Conservation (phyloP, 2,888 invertebrate genomes). For the Rhamphomyia laevipes region DNA sequence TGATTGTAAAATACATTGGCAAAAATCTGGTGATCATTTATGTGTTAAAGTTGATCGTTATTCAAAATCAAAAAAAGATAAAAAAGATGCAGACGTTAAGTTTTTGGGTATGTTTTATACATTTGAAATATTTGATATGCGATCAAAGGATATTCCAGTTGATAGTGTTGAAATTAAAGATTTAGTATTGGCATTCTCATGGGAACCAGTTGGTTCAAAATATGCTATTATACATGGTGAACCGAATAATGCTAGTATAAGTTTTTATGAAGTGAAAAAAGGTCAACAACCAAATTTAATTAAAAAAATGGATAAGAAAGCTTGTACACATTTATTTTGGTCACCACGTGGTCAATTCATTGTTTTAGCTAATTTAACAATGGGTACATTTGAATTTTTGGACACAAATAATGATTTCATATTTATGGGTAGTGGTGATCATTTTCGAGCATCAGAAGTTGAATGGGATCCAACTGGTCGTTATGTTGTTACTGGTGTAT, state of each 20-base stretch:
- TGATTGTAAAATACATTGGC: slow-evolving; percentile 98
- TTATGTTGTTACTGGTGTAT: slow-evolving; percentile 90
- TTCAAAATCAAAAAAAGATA: slow-evolving; percentile 88
- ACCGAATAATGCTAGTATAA: slow-evolving; percentile 62
- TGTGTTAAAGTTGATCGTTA: slow-evolving; percentile 89
- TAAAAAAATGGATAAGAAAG: slow-evolving; percentile 79
- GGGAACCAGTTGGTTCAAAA: slow-evolving; percentile 95
- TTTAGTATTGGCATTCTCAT: slow-evolving; percentile 86
- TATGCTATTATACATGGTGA: slow-evolving; percentile 97
- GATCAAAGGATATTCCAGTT: slow-evolving; percentile 94
- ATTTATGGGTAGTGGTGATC: slow-evolving; percentile 88
- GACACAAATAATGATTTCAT: slow-evolving; percentile 90
- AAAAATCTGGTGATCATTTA: slow-evolving; percentile 92
- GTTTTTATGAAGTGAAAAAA: slow-evolving; percentile 85
- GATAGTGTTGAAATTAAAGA: slow-evolving; percentile 95
- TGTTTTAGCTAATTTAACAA: slow-evolving; percentile 78
- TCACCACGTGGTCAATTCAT: slow-evolving; percentile 92
- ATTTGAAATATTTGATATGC: slow-evolving; percentile 98
- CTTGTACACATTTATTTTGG: slow-evolving; percentile 91
- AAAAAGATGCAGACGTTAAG: slow-evolving; percentile 79
- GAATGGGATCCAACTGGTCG: slow-evolving; percentile 99
- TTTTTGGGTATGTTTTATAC: slow-evolving; percentile 96
- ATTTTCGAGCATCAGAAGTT: slow-evolving; percentile 86
- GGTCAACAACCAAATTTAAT: slow-evolving; percentile 79
- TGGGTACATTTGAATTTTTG: slow-evolving; percentile 87